These are phyloP conservation scores for Drosophila seguyi DNA, from an alignment of 1,140 invertebrate species.

Conservation along the genomic window DNA sequence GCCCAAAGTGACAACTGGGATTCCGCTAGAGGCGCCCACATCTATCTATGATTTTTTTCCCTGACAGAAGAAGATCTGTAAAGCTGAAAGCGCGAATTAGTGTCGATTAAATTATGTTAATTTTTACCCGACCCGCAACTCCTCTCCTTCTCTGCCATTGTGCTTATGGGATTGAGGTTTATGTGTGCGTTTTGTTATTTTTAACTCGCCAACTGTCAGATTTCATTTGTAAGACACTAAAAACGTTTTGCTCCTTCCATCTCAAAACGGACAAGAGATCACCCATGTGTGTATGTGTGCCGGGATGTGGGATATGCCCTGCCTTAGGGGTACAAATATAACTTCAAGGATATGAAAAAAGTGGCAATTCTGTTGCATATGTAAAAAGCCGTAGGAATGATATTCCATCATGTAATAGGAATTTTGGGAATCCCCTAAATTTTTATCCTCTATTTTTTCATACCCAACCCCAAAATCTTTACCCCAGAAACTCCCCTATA, in stretches of 20 bases:
- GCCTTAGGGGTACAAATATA: background rate
- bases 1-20: slow-evolving; percentile 18
- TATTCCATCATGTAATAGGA: background rate
- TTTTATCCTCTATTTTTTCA: no score
- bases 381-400: background rate
- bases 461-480: background rate
- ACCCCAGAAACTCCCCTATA: background rate
- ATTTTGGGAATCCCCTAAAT: no score
- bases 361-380: background rate
- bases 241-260: slow-evolving; percentile 74
- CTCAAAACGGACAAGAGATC: slow-evolving; percentile 58
- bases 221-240: slow-evolving; percentile 79
- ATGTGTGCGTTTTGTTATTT: slow-evolving; percentile 65
- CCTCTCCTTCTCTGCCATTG: slow-evolving; percentile 13
- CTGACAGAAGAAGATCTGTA: slow-evolving; percentile 39
- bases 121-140: slow-evolving; percentile 41
- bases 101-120: slow-evolving; percentile 82
- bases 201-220: slow-evolving; percentile 75
- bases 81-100: slow-evolving; percentile 74
- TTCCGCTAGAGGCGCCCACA: slow-evolving; percentile 56
- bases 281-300: slow-evolving; percentile 34
- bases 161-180: slow-evolving; percentile 44
- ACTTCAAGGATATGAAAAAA: background rate
- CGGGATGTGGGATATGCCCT: slow-evolving; percentile 21
- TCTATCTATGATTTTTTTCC: slow-evolving; percentile 3